These are phyloP conservation scores for Rhodeus uyekii DNA, from an alignment of 2,797 vertebrate species.

Conservation along the genomic window DNA sequence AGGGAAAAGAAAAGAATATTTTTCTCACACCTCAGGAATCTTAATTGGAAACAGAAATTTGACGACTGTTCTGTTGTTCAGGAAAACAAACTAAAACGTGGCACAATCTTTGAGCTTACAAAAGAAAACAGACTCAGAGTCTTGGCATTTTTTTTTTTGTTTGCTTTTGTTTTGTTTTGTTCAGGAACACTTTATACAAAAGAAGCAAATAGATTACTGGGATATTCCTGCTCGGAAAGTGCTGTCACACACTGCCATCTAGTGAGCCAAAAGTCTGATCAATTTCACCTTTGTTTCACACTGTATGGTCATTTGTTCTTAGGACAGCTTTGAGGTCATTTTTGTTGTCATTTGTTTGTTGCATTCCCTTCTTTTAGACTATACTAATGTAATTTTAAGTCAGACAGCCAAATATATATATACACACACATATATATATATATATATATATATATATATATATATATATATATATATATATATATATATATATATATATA, in stretches of 20 bases:
- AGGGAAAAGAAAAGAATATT: neutral
- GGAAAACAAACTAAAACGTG: neutral
- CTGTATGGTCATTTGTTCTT: neutral
- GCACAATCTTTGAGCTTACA: neutral
- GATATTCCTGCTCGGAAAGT: conserved; percentile 11
- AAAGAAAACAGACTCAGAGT: neutral
- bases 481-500: no score
- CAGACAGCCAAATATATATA: no score
- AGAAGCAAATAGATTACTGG: no score
- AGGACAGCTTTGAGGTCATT: neutral
- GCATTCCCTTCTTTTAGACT: neutral
- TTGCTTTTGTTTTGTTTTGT: neutral
- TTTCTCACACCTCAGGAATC: conserved; percentile 46
- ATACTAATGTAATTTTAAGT: no score
- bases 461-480: no score
- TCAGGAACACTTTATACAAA: neutral
- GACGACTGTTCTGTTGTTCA: conserved; percentile 11
- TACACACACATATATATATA: no score
- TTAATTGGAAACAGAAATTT: conserved; percentile 47
- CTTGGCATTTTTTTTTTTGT: neutral
- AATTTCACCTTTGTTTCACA: neutral
- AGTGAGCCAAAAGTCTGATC: conserved; percentile 52
- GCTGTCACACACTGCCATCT: conserved; percentile 74
- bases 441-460: no score
- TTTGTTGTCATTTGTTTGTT: neutral